Percentiles rank a stretch among this genome's conserved stretches.
These are phyloP conservation scores for Diabrotica balteata DNA, from an alignment of 2,888 invertebrate species.

Conservation along the genomic window DNA sequence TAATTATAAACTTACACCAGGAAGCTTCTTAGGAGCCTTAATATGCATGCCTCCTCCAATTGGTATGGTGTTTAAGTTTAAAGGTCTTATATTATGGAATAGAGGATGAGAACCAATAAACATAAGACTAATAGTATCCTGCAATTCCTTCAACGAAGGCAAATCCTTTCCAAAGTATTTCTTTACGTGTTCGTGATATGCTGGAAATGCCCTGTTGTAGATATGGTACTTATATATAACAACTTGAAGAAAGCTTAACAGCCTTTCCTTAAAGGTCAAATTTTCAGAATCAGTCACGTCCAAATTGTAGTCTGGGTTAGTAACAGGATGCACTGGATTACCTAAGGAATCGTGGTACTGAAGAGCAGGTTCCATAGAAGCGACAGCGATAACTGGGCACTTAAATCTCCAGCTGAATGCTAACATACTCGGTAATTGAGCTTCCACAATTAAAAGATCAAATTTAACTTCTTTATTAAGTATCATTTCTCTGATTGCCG, in stretches of 20 bases:
- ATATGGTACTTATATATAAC: conserved; percentile 19
- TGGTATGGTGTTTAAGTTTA: conserved; percentile 51
- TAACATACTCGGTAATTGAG: conserved; percentile 45
- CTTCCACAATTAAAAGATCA: conserved; percentile 54
- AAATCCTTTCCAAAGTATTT: conserved; percentile 51
- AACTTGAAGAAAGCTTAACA: conserved; percentile 41
- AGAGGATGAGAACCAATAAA: conserved; percentile 53
- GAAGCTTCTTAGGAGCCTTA: conserved; percentile 40
- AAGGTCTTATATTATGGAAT: conserved; percentile 49
- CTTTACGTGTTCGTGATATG: conserved; percentile 36
- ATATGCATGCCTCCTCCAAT: conserved; percentile 52
- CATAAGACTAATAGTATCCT: conserved; percentile 50
- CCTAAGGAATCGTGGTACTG: conserved; percentile 50
- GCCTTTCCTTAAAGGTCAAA: conserved; percentile 48
- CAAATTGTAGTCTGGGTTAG: conserved; percentile 51
- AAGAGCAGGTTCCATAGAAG: conserved; percentile 49
- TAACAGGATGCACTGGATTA: conserved; percentile 52
- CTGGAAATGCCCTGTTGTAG: conserved; percentile 26
- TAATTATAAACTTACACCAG: conserved; percentile 43
- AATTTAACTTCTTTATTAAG: conserved; percentile 48
- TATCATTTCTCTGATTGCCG: conserved; percentile 50
- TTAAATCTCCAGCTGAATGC: conserved; percentile 52
- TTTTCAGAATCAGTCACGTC: conserved; percentile 39
- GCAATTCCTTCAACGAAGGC: conserved; percentile 44
- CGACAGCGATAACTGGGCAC: conserved; percentile 53